Evolutionary conservation across 92 coral and sea anemone genomes (phyloP).

Genomic region (Epizoanthus stellaris): DNA sequence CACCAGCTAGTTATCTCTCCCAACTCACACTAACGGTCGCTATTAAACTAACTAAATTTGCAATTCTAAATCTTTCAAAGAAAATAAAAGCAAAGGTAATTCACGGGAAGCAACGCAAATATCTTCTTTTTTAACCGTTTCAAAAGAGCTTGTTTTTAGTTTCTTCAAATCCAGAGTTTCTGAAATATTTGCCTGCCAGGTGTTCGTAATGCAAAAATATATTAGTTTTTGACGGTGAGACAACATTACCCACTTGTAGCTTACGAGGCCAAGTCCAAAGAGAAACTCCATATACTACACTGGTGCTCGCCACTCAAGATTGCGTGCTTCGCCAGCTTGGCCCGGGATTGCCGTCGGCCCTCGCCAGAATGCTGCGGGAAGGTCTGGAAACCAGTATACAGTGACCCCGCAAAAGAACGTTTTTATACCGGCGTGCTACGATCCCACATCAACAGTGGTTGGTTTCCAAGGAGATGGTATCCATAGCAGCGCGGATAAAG

Average conservation of each 20-base stretch:
- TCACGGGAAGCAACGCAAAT: too few species aligned
- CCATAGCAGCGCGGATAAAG: neutral
- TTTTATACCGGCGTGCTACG: slow-evolving; percentile 13
- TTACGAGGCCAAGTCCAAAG: slow-evolving; percentile 44
- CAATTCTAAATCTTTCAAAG: too few species aligned
- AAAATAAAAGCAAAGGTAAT: too few species aligned
- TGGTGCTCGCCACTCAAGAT: slow-evolving; percentile 49
- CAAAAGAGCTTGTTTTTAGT: too few species aligned
- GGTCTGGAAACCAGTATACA: slow-evolving; percentile 25
- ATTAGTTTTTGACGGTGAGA: neutral
- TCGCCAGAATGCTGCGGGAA: slow-evolving; percentile 17
- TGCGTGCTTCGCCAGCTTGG: slow-evolving; percentile 35
- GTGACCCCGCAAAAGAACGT: neutral
- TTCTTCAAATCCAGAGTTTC: too few species aligned
- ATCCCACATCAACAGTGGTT: slow-evolving; percentile 62
- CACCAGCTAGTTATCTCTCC: too few species aligned
- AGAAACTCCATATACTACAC: slow-evolving; percentile 77
- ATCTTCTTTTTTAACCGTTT: too few species aligned
- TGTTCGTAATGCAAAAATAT: slow-evolving; percentile 37
- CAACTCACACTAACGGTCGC: neutral
- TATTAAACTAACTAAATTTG: too few species aligned
- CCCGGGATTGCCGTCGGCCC: neutral
- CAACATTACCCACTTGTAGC: neutral
- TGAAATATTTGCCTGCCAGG: slow-evolving; percentile 10
- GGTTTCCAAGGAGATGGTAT: slow-evolving; percentile 57